A percentile compares a stretch with the other conserved stretches of the same genome.
phyloP scores from a whole-genome alignment of 37 sponge, comb jelly and placozoan genomes.

The Ephydatia muelleri region DNA sequence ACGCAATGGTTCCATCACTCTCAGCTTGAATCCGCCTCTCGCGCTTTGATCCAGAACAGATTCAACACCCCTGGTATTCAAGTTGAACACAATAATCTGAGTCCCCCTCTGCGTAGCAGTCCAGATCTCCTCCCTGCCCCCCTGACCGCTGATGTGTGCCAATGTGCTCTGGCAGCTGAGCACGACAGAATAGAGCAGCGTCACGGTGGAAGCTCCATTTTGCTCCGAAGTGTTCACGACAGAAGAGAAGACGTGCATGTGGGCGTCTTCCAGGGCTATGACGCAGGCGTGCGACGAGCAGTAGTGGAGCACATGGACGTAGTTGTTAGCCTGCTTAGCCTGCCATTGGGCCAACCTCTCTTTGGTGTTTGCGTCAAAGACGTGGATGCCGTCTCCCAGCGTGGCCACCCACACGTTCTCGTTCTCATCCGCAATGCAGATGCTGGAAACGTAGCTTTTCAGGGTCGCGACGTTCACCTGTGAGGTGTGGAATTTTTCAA shows the following conservation, averaged over 20 bases:
- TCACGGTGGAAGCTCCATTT: background rate
- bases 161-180: background rate
- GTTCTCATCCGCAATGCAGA: background rate
- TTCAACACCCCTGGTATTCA: background rate
- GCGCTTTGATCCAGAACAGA: background rate
- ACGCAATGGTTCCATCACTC: conserved; percentile 16
- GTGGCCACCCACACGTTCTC: conserved; percentile 44
- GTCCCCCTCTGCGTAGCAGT: conserved; percentile 12
- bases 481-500: background rate
- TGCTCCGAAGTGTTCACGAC: background rate
- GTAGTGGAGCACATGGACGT: conserved; percentile 23
- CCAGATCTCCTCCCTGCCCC: conserved; percentile 28
- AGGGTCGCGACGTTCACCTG: background rate
- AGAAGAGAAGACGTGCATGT: conserved; percentile 31
- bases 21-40: background rate
- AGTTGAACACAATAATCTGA: conserved; percentile 7
- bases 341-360: background rate
- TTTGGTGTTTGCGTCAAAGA: conserved; percentile 9
- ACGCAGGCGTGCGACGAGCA: background rate
- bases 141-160: background rate
- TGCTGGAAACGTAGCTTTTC: conserved; percentile 12
- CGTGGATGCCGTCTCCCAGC: conserved; percentile 21
- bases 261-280: conserved; percentile 24
- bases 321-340: conserved; percentile 11
- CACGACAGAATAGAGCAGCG: background rate